Base-by-base conservation (phyloP, 2,797 vertebrate genomes). In the Potorous gilbertii region DNA sequence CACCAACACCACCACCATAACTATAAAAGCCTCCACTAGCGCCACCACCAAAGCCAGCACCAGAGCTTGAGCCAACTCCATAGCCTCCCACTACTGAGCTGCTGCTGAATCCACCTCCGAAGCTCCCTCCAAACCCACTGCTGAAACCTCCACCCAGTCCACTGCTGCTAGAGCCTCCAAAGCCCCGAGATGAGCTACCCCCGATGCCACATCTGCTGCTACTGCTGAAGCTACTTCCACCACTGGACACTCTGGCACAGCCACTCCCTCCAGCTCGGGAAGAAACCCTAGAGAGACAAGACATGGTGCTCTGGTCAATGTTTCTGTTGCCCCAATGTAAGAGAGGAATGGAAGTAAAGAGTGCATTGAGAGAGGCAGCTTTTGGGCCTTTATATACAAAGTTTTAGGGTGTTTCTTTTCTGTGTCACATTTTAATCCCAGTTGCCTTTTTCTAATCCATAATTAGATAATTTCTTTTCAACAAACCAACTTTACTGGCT, bases 341-440 rank as follows among this genome's bases (percentile, higher is more conserved):
- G 40, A 50, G 93, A 52, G 40, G 46, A 54, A 12, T 52, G 54
- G 40, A 56, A 56, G 40, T 91, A 4, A 94, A 29, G 46, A 81
- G 54, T 24, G 54, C 18, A 24, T n/a, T 0, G 28, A 52, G 14
- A 3, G n/a, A 89, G 1, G n/a, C 13, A 3, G 21, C 89, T n/a
- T 92, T 55, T n/a, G 92, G 90, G 90, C 62, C 24, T 90, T 97
- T 97, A 96, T 97, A 96, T 94, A 96, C 96, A 54, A 50, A n/a
- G 55, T 94, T 55, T 34, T 11, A 96, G 97, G 98, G 97, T 95
- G 97, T 97, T 98, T 62, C 97, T 98, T 66, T 93, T 91, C 96
- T 46, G 55, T 93, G 97, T 96, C 96, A 91, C 94, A 93, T 96
- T 94, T 96, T 97, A 97, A 98, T 97, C 96, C 93, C 92, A 92